Conservation (phyloP, 2,113 vertebrate species). For the Candoia aspera region DNA sequence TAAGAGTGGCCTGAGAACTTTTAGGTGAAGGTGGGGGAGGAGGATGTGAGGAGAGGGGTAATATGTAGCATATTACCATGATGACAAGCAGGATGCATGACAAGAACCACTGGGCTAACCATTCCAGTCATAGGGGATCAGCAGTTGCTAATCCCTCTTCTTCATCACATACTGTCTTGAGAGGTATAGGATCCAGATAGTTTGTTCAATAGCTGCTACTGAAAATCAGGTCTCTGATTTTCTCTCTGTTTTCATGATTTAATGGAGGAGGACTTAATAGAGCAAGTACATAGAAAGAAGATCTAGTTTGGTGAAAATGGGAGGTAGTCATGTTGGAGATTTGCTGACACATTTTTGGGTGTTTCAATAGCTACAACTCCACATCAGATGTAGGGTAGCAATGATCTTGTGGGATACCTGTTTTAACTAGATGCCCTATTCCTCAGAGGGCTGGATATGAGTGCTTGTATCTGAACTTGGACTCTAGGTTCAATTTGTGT, state of each 20-base stretch:
- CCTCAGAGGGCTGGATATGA: background rate
- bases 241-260: background rate
- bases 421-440: background rate
- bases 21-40: background rate
- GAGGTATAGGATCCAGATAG: background rate
- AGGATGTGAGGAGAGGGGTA: background rate
- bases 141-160: background rate
- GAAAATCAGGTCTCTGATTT: background rate
- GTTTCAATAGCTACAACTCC: background rate
- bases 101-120: background rate
- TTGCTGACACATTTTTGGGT: background rate
- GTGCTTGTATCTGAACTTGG: background rate
- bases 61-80: background rate
- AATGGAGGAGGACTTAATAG: background rate
- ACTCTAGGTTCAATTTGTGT: background rate
- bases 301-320: background rate
- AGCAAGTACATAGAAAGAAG: no score
- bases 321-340: background rate
- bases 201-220: background rate
- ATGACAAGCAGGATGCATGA: background rate
- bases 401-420: background rate
- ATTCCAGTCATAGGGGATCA: background rate
- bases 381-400: background rate
- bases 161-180: background rate
- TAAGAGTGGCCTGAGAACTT: background rate